phyloP scores from a whole-genome alignment of 2,113 vertebrate species.

The Regulus satrapa region DNA sequence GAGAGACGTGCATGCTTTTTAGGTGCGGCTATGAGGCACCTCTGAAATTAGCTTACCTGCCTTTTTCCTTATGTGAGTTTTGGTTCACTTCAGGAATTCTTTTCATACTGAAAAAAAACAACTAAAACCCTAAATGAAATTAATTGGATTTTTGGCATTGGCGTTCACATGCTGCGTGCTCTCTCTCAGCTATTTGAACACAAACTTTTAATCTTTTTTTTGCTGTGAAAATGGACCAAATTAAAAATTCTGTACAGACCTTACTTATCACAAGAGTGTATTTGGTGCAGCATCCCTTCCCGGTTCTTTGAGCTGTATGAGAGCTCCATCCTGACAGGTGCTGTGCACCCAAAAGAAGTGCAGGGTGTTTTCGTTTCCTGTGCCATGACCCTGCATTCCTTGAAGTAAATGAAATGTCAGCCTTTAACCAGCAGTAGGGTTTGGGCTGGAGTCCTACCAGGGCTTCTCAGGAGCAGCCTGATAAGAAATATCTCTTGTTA shows the following conservation, averaged over 20 bases:
- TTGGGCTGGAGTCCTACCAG: neutral
- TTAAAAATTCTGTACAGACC: neutral
- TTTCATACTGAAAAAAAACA: neutral
- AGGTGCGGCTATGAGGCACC: conserved; percentile 1
- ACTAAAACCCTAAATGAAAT: conserved; percentile 37
- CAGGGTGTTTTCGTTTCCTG: neutral
- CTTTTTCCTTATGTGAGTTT: conserved; percentile 35
- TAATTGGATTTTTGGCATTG: conserved; percentile 44
- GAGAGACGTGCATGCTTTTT: neutral
- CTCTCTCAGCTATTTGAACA: neutral
- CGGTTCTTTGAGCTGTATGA: neutral
- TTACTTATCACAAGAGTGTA: neutral
- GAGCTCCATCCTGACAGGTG: neutral
- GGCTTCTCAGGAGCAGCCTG: neutral
- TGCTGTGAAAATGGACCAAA: neutral
- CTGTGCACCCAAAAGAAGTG: neutral
- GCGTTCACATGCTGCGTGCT: neutral
- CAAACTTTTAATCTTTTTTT: neutral
- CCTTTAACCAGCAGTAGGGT: neutral
- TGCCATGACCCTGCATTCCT: neutral
- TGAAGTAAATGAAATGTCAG: neutral
- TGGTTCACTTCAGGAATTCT: conserved; percentile 57
- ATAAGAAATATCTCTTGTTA: neutral
- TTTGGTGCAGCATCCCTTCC: neutral
- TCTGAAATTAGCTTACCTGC: conserved; percentile 29